These are phyloP conservation scores for Picathartes gymnocephalus DNA, from an alignment of 2,113 vertebrate genomes.

Conservation along the genomic window DNA sequence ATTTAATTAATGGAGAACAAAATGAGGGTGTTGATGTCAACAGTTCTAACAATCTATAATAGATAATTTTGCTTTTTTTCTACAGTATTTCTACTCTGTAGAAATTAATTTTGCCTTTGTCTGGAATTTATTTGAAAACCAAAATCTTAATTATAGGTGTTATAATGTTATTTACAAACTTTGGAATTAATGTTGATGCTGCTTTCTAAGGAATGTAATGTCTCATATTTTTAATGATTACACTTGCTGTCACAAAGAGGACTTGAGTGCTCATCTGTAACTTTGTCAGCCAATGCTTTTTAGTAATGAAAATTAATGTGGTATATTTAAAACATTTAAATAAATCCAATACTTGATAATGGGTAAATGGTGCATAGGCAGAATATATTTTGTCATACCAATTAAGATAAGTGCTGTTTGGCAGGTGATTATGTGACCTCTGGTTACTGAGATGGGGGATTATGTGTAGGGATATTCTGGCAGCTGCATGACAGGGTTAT, in stretches of 20 bases:
- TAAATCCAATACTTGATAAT: neutral
- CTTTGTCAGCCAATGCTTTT: neutral
- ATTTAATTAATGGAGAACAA: neutral
- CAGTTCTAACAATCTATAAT: neutral
- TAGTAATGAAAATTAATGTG: neutral
- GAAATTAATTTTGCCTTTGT: neutral
- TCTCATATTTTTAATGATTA: neutral
- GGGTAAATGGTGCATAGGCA: neutral
- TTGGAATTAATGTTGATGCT: neutral
- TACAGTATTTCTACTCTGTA: neutral
- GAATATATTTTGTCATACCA: neutral
- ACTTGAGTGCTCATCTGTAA: neutral
- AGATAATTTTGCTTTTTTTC: neutral
- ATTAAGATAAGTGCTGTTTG: neutral
- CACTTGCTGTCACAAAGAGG: neutral
- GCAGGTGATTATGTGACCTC: neutral
- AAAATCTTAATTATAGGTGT: neutral
- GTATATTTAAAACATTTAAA: neutral
- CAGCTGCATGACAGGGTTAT: neutral
- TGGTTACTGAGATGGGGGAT: neutral
- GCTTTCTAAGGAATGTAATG: neutral
- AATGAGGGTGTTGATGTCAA: neutral
- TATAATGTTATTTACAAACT: neutral
- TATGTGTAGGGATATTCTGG: neutral
- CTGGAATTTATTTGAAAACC: neutral